Conservation (phyloP, 2,888 invertebrate genomes). For the Pinctada fucata region DNA sequence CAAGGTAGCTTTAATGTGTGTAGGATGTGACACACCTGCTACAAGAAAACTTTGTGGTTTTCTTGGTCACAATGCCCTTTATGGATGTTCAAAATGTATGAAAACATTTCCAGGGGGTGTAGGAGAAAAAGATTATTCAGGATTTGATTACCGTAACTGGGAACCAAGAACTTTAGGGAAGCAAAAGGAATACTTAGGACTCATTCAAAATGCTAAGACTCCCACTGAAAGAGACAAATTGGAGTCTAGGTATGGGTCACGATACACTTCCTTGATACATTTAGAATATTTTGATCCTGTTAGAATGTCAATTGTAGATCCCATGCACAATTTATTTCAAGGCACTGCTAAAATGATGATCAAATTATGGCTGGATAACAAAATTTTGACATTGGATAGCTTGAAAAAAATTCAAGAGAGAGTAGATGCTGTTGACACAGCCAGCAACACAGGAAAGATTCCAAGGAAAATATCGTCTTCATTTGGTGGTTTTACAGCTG, state of each 20-base stretch:
- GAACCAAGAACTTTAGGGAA: slow-evolving; percentile 3
- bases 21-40: slow-evolving; percentile 31
- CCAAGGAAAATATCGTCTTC: slow-evolving; percentile 30
- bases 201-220: slow-evolving; percentile 6
- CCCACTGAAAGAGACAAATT: slow-evolving; percentile 19
- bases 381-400: slow-evolving; percentile 13
- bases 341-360: slow-evolving; percentile 27
- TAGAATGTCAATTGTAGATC: slow-evolving; percentile 21
- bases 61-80: slow-evolving; percentile 17
- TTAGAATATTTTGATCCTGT: slow-evolving; percentile 38
- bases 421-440: slow-evolving; percentile 27
- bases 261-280: slow-evolving; percentile 6
- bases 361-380: slow-evolving; percentile 21
- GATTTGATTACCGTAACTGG: slow-evolving; percentile 32
- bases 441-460: slow-evolving; percentile 28
- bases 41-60: slow-evolving; percentile 33
- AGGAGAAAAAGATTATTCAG: slow-evolving; percentile 19
- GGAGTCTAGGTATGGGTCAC: slow-evolving; percentile 10
- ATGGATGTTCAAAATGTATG: slow-evolving; percentile 31
- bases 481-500: slow-evolving; percentile 29
- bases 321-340: slow-evolving; percentile 33
- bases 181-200: background rate
- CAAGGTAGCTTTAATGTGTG: slow-evolving; percentile 24
- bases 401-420: slow-evolving; percentile 25
- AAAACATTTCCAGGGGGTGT: slow-evolving; percentile 23